phyloP scores from a whole-genome alignment of 1,140 invertebrate species.

The Ephestia elutella region DNA sequence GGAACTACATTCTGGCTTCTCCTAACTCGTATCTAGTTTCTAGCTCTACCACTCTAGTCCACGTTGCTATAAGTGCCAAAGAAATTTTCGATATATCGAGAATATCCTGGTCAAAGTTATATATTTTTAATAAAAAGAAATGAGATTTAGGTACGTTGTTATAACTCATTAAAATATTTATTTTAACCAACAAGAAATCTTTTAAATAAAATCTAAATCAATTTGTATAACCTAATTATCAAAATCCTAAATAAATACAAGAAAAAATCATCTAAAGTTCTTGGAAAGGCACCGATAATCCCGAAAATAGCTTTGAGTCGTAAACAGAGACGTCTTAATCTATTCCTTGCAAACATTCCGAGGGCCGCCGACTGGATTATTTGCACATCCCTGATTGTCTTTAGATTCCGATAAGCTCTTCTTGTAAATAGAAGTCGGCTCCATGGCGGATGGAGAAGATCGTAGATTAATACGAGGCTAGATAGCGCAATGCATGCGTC shows the following conservation, averaged over 20 bases:
- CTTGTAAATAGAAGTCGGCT: not conserved
- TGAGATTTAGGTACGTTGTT: no score
- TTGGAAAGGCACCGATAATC: not conserved
- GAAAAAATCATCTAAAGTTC: not conserved
- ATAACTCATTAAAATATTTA: no score
- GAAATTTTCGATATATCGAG: no score
- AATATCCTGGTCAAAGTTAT: no score
- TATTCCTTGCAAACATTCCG: not conserved
- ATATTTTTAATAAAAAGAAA: no score
- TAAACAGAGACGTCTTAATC: not conserved
- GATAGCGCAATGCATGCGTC: no score
- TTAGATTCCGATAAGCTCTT: not conserved
- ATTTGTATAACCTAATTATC: not conserved
- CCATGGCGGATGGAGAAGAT: not conserved
- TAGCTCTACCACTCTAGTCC: no score
- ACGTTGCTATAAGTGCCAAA: no score
- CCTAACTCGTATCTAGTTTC: no score
- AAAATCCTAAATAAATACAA: not conserved
- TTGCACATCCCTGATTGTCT: slow-evolving; percentile 1
- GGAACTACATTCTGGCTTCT: no score
- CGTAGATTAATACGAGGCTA: not conserved
- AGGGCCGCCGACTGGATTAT: not conserved
- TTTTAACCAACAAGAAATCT: no score
- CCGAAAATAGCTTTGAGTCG: not conserved
- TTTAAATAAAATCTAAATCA: no score